Percentiles rank a stretch among this genome's conserved stretches.
Evolutionary conservation across 2,797 vertebrate species (phyloP).

Genomic region (Calcarius lapponicus): DNA sequence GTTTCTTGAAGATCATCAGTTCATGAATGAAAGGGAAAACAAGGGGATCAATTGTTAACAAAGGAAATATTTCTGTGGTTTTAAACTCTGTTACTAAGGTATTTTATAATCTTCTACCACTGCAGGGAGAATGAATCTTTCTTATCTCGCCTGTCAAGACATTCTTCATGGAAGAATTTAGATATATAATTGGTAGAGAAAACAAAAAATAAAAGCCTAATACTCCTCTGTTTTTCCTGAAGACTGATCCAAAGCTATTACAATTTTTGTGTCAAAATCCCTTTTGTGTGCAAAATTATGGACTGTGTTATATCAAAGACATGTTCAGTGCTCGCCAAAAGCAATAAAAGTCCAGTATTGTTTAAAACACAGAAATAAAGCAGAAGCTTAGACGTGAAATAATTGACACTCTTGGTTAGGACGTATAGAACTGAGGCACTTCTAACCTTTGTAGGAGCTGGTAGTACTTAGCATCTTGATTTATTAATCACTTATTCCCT

Average conservation of each 20-base stretch:
- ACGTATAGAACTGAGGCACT: neutral
- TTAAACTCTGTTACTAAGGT: neutral
- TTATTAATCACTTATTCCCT: slow-evolving; percentile 9
- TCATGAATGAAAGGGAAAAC: neutral
- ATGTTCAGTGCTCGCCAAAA: slow-evolving; percentile 11
- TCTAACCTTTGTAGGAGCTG: neutral
- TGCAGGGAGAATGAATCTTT: neutral
- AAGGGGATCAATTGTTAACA: neutral
- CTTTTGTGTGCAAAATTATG: slow-evolving; percentile 30
- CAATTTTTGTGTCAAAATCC: slow-evolving; percentile 12
- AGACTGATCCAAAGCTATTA: neutral
- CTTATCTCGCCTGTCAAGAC: slow-evolving; percentile 12
- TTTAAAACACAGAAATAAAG: slow-evolving; percentile 50
- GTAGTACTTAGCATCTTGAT: slow-evolving; percentile 9
- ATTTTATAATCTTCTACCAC: neutral
- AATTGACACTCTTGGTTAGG: neutral
- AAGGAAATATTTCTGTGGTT: neutral
- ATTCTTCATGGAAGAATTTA: slow-evolving; percentile 4
- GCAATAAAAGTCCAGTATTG: slow-evolving; percentile 44
- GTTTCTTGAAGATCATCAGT: neutral
- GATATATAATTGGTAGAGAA: slow-evolving; percentile 20
- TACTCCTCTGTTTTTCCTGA: slow-evolving; percentile 14
- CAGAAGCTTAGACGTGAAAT: slow-evolving; percentile 1
- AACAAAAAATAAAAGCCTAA: slow-evolving; percentile 16
- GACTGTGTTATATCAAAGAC: slow-evolving; percentile 54